Evolutionary conservation across 2,797 vertebrate genomes (phyloP), one percentile per base, ranked within the genome.

Genomic region (Bucorvus abyssinicus): DNA sequence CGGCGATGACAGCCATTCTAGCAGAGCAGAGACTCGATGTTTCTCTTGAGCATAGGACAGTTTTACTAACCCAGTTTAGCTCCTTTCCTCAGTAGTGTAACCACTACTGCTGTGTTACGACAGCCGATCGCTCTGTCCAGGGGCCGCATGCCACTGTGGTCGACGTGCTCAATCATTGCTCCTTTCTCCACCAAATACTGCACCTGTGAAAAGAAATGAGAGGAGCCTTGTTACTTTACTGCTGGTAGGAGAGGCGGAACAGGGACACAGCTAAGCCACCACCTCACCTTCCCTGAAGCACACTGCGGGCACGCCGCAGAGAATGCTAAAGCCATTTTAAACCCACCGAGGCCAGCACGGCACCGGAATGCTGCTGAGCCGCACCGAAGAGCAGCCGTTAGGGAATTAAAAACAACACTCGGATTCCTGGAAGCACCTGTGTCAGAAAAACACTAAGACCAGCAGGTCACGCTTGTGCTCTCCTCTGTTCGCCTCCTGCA

Each of bases 101-200:
- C 98, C 95, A 99, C 99, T 10, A 99, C 99, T 0, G 99, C 97
- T 0, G 99, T 99, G 89, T 99, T 99, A 40, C 99, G 98, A 84
- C 99, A 99, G 18, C 99, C 99, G 6, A 99, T 99, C 22, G 99
- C 99, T 97, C 99, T 98, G 98, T 99, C 99, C 97, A 99, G 96
- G 4, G 99, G 99, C 68, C 99, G 98, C 99, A 99, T 99, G 50
- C 99, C 99, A 8, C 99, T 99, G 96, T 98, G 98, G 98, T 99
- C 99, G 76, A 99, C 98, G 3, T 99, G 99, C 97, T 99, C 99
- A 9, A 99, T 99, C 98, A 99, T 98, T 0, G 99, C 99, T 95
- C 99, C 99, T 87, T 98, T 98, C 91, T 99, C 99, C 50, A 99
- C 99, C 97, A 99, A 97, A 96, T 99, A 99, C 97, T 99, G 99